A percentile compares a stretch with the other conserved stretches of the same genome.
phyloP scores from a whole-genome alignment of 2,888 invertebrate genomes.

The Leptopilina drosophilae region DNA sequence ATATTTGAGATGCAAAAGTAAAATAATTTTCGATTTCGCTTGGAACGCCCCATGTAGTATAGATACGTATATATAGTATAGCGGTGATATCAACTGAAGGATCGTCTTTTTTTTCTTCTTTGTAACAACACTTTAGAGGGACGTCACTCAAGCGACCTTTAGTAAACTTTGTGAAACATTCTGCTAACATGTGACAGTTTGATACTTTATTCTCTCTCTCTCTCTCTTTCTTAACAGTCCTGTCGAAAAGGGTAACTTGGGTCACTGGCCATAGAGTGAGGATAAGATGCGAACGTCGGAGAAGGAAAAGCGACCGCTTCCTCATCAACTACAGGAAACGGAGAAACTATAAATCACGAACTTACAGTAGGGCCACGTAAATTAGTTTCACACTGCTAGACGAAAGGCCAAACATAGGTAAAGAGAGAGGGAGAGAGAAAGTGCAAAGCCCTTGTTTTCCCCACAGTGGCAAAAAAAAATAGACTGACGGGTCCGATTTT shows the following conservation, averaged over 20 bases:
- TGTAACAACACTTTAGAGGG: neutral
- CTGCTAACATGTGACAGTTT: slow-evolving; percentile 45
- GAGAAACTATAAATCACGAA: slow-evolving; percentile 54
- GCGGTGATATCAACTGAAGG: neutral
- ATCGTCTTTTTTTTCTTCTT: neutral
- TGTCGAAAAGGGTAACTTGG: slow-evolving; percentile 10
- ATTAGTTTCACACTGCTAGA: slow-evolving; percentile 54
- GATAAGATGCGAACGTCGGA: slow-evolving; percentile 43
- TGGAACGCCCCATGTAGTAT: too few species aligned
- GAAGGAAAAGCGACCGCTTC: slow-evolving; percentile 53
- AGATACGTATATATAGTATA: neutral
- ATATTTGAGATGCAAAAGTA: too few species aligned
- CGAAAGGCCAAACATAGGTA: slow-evolving; percentile 43
- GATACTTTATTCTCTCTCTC: slow-evolving; percentile 41
- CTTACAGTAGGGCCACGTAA: slow-evolving; percentile 52
- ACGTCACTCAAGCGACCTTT: slow-evolving; percentile 30
- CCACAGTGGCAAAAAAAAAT: neutral
- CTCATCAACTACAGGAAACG: slow-evolving; percentile 54
- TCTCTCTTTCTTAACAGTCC: slow-evolving; percentile 33
- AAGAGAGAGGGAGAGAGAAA: slow-evolving; percentile 10
- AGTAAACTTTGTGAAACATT: slow-evolving; percentile 43
- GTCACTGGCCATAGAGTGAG: slow-evolving; percentile 17
- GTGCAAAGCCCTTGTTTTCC: slow-evolving; percentile 37
- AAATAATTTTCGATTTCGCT: too few species aligned
- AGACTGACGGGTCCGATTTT: slow-evolving; percentile 31